Percentiles rank a stretch among this genome's conserved stretches.
These are phyloP conservation scores for Hypselothyrea guttata DNA, from an alignment of 2,888 invertebrate genomes.

Conservation along the genomic window DNA sequence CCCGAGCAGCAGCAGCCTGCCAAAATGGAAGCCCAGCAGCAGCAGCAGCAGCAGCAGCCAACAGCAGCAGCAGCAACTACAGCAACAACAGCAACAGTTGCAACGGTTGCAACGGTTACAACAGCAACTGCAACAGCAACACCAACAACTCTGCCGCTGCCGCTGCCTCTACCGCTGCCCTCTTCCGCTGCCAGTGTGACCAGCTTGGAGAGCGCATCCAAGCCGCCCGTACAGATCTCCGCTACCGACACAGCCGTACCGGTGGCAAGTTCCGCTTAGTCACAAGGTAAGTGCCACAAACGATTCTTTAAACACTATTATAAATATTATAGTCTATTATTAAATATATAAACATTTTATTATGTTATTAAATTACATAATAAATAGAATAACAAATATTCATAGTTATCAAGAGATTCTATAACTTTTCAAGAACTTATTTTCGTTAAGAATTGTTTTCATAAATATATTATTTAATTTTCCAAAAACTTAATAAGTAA, in stretches of 20 bases:
- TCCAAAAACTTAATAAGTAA: no score
- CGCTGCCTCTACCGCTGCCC: background rate
- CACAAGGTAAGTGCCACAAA: conserved; percentile 67
- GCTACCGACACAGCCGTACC: conserved; percentile 65
- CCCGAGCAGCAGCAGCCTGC: conserved; percentile 26
- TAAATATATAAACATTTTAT: no score
- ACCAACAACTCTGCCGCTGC: background rate
- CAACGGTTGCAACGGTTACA: conserved; percentile 4
- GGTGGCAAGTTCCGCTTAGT: conserved; percentile 73
- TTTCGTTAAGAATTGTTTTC: no score
- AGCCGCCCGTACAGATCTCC: conserved; percentile 67
- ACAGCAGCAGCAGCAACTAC: conserved; percentile 17
- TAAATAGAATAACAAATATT: no score
- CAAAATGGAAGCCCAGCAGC: conserved; percentile 22
- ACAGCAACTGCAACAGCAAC: background rate
- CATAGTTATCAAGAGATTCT: no score
- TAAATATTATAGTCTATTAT: no score
- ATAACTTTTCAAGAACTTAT: no score
- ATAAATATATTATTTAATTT: no score
- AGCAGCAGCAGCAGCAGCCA: conserved; percentile 4
- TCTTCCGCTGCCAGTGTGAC: conserved; percentile 5
- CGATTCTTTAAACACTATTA: no score
- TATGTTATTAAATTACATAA: no score
- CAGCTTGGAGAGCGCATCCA: no score
- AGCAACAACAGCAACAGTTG: conserved; percentile 17